These are phyloP conservation scores for Hoplostethus mediterraneus DNA, from an alignment of 2,797 vertebrate genomes.

Conservation along the genomic window DNA sequence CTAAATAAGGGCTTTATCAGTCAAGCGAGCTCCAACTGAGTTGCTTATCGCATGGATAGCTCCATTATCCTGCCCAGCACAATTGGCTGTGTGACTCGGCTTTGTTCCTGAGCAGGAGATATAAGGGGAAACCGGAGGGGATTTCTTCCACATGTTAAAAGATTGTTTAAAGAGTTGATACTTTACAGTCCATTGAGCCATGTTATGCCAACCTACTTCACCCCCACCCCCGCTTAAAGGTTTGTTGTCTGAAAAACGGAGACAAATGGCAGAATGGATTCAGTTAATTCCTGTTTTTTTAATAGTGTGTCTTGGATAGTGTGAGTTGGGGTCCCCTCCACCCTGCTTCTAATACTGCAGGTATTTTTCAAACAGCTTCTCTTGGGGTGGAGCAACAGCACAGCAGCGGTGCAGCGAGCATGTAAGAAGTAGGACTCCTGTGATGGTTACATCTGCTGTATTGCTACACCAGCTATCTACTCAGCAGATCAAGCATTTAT, in stretches of 20 bases:
- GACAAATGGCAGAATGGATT: not conserved
- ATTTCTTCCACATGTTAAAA: slow-evolving; percentile 26
- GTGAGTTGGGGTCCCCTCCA: not conserved
- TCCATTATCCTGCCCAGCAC: slow-evolving; percentile 25
- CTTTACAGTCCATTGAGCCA: slow-evolving; percentile 15
- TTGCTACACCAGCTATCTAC: slow-evolving; percentile 4
- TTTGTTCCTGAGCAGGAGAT: slow-evolving; percentile 26
- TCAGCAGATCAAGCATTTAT: slow-evolving; percentile 2
- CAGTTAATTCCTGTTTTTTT: not conserved
- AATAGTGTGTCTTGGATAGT: not conserved
- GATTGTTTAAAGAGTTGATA: slow-evolving; percentile 29
- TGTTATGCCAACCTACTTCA: not conserved
- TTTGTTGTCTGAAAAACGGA: not conserved
- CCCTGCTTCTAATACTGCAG: not conserved
- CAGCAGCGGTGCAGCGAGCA: not conserved
- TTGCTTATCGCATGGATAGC: slow-evolving; percentile 33
- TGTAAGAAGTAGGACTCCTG: not conserved
- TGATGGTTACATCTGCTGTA: not conserved
- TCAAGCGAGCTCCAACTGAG: slow-evolving; percentile 37
- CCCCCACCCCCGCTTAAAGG: not conserved
- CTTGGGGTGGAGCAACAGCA: not conserved
- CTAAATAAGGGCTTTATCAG: slow-evolving; percentile 28
- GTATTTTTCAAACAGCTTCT: not conserved
- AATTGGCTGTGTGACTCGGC: not conserved
- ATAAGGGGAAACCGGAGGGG: slow-evolving; percentile 3